Evolutionary conservation across 2,113 vertebrate species (phyloP).

Genomic region (Passer montanus): DNA sequence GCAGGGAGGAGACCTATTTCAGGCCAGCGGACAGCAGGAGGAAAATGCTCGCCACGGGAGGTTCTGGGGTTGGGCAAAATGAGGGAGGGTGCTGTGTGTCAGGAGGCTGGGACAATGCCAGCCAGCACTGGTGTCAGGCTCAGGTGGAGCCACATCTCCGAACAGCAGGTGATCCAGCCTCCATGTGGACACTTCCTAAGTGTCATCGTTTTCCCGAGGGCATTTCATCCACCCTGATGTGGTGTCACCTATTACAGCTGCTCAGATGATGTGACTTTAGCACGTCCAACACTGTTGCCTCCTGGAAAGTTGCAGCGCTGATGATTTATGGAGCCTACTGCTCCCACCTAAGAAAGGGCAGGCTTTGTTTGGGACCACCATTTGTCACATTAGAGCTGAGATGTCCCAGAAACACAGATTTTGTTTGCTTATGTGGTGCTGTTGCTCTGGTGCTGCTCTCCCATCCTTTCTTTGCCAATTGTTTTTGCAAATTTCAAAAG

Average conservation of each 20-base stretch:
- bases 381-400: neutral
- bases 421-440: neutral
- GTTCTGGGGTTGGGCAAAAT: neutral
- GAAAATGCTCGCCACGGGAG: neutral
- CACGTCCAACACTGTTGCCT: neutral
- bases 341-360: neutral
- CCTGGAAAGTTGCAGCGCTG: neutral
- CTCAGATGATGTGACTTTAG: neutral
- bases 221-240: neutral
- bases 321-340: neutral
- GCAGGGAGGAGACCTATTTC: neutral
- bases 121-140: neutral
- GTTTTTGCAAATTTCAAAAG: neutral
- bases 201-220: rapidly evolving
- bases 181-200: rapidly evolving
- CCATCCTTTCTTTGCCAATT: neutral
- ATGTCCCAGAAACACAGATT: neutral
- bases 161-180: neutral
- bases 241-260: rapidly evolving
- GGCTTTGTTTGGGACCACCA: neutral
- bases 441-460: neutral
- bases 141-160: neutral
- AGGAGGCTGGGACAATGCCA: neutral
- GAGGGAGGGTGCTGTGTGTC: neutral
- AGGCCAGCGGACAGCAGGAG: neutral